Evolutionary conservation across 2,113 vertebrate species (phyloP), one percentile per base, ranked within the genome.

Genomic region (Onychostoma macrolepis): DNA sequence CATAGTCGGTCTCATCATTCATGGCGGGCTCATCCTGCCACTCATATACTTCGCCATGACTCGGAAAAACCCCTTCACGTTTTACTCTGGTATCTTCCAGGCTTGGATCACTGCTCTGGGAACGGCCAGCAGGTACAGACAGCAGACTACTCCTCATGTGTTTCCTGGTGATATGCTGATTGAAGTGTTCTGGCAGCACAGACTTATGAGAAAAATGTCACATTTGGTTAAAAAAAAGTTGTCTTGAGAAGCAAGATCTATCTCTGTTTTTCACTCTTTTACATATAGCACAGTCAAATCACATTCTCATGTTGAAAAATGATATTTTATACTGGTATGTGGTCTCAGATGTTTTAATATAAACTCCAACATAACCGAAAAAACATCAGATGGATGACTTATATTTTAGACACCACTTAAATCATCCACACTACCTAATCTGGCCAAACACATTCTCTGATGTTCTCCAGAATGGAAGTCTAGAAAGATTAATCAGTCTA

Each of bases 91-190:
- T 1, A 96, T 97, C 88, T 97, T 97, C 90, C 96, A 97, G 91
- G 96, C 96, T 0, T 97, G 96, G 96, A 95, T 97, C 92, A 97
- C 96, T 0, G 96, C 96, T 6, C 86, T 97, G 82, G 96, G 96
- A 75, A 96, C 96, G 1, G 96, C 96, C 30, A 96, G 96, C 94
- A 96, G 96, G 95, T 95, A 91, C 6, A 45, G 30, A 36, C 1
- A 85, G 26, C 7, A 12, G 6, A n/a, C 61, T 11, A 33, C 11
- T 56, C 36, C 7, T 72, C 41, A 67, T 79, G 11, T 21, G 4
- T 75, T 28, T 48, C 53, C 2, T n/a, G 41, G 50, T 33, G 15
- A 53, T 56, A 5, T 63, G 7, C 6, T 72, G 58, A 24, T 50
- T 26, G 56, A 41, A 0, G 36, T 2, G 24, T 7, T 26, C n/a